phyloP scores from a whole-genome alignment of 2,888 invertebrate species.

The Campaea margaritaria region DNA sequence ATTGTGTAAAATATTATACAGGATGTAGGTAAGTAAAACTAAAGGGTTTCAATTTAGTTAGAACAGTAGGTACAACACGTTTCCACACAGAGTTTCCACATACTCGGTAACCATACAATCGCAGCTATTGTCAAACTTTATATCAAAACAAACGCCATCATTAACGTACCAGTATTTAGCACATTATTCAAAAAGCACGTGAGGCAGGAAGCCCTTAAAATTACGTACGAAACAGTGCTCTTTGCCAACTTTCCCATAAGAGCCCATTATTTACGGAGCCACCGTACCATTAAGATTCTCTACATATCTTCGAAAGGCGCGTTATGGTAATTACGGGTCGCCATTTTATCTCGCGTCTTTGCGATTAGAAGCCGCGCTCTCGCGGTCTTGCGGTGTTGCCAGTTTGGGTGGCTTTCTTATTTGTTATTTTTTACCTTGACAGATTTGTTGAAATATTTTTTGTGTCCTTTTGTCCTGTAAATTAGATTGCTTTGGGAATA shows the following conservation, averaged over 20 bases:
- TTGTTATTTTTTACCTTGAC: neutral
- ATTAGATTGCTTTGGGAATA: neutral
- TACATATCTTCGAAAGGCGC: constrained; percentile 84
- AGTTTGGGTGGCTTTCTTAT: constrained; percentile 5
- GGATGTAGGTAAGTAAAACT: too few species aligned
- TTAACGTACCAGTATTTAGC: constrained; percentile 71
- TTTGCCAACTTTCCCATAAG: constrained; percentile 84
- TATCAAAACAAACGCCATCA: constrained; percentile 69
- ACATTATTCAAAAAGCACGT: constrained; percentile 83
- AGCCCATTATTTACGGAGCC: constrained; percentile 84
- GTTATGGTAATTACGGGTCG: constrained; percentile 85
- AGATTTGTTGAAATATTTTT: neutral
- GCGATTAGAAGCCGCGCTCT: constrained; percentile 58
- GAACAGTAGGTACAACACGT: neutral
- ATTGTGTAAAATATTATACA: too few species aligned
- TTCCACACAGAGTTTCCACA: constrained; percentile 3
- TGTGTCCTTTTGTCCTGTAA: neutral
- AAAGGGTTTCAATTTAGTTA: too few species aligned
- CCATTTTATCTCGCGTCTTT: constrained; percentile 79
- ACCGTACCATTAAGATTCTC: constrained; percentile 85
- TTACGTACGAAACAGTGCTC: constrained; percentile 84
- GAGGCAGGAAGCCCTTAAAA: constrained; percentile 80
- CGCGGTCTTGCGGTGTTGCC: constrained; percentile 60
- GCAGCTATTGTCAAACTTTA: constrained; percentile 49
- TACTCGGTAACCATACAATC: constrained; percentile 40